These are phyloP conservation scores for Phengaris alcon DNA, from an alignment of 2,888 invertebrate genomes.

Conservation along the genomic window DNA sequence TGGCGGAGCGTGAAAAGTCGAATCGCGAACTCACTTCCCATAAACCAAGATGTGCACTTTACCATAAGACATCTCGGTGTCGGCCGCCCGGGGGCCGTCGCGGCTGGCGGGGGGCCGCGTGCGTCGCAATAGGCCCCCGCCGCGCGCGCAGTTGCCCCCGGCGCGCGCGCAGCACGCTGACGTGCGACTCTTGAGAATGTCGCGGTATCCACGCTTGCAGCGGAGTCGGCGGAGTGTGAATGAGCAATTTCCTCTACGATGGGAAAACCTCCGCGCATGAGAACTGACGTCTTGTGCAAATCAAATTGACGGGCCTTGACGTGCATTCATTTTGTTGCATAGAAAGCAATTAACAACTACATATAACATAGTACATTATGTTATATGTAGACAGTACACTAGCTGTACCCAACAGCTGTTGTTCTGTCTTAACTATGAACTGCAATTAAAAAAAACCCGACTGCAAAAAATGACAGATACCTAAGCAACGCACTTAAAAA, in stretches of 20 bases:
- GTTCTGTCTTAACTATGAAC: no score
- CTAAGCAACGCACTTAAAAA: no score
- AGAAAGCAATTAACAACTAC: neutral
- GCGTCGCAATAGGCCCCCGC: conserved; percentile 40
- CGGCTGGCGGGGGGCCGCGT: conserved; percentile 38
- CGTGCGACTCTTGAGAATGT: conserved; percentile 57
- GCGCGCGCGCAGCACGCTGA: conserved; percentile 64
- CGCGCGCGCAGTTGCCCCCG: conserved; percentile 48
- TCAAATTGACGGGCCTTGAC: conserved; percentile 23
- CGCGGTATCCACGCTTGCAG: conserved; percentile 52
- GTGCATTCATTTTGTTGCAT: conserved; percentile 20
- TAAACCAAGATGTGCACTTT: conserved; percentile 68
- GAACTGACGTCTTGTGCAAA: conserved; percentile 40
- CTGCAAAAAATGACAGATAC: no score
- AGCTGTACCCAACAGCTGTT: no score
- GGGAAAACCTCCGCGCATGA: conserved; percentile 56
- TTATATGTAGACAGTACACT: neutral
- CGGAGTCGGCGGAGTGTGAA: conserved; percentile 64
- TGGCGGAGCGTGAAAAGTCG: conserved; percentile 48
- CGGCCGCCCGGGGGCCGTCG: conserved; percentile 41
- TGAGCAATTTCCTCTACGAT: conserved; percentile 67
- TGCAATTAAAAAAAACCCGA: no score
- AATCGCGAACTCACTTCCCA: conserved; percentile 66
- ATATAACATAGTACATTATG: no score
- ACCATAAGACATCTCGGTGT: conserved; percentile 56